Base-by-base conservation (phyloP, 2,113 vertebrate genomes). In the Propithecus coquereli region DNA sequence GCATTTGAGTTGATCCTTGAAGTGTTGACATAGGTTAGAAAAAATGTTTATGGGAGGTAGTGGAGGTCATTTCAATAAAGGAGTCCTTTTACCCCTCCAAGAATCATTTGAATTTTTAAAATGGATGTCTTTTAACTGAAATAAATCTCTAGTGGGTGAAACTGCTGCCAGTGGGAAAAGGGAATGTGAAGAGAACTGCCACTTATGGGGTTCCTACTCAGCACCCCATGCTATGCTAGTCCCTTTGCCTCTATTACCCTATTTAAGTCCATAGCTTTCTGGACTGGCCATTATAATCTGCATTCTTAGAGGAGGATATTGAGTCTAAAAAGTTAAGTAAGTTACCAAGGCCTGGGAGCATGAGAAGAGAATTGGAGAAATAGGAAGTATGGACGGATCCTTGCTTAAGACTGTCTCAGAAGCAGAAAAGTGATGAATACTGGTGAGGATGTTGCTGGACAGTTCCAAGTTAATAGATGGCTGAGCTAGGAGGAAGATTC, bases 91-190 rank as follows among this genome's bases (percentile, higher is more conserved):
- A 54, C 23, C 47, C 5, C 40, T 77, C 13, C 4, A 6, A 59
- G 37, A 16, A 73, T 80, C 86, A 90, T 47, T 16, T 76, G 50
- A 81, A 63, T 61, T 76, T 91, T 79, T 65, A 13, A 74, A 89
- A 82, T 77, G 20, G 59, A 76, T 89, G 10, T 32, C 27, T 71
- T 95, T 88, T 61, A 70, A 61, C 20, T 59, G 50, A 83, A 47
- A 50, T 32, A 22, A 6, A 5, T 88, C 9, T 82, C 50, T 32
- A 83, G 17, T 66, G 13, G 6, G 16, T 77, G 10, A 94, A 61
- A 76, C 32, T 52, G 8, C 25, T 90, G 6, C 13, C 50, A 23
- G 6, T 32, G 18, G 57, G 50, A 50, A 74, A 91, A 65, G 10
- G 16, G 6, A 30, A 37, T 71, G 47, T 47, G 22, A 43, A 84